A percentile compares a stretch with the other conserved stretches of the same genome.
Evolutionary conservation across 1,140 invertebrate species (phyloP).

Genomic region (Temnothorax longispinosus): DNA sequence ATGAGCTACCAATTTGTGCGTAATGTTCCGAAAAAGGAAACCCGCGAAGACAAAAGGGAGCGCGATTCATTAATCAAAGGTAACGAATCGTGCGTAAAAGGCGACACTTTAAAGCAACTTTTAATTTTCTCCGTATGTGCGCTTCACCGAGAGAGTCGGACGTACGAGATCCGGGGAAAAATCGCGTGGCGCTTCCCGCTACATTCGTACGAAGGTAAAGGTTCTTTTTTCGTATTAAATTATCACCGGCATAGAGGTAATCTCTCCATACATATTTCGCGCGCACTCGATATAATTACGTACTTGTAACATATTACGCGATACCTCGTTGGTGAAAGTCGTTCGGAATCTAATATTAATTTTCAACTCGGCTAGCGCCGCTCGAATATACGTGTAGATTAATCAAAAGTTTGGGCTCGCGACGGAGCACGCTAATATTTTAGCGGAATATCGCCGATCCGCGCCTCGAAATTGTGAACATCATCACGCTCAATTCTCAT

Average conservation of each 20-base stretch:
- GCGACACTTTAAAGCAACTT: constrained; percentile 22
- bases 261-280: neutral
- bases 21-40: neutral
- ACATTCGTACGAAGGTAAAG: neutral
- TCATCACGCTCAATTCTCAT: constrained; percentile 42
- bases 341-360: constrained; percentile 49
- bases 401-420: constrained; percentile 47
- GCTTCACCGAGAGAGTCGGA: neutral
- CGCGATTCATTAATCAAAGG: constrained; percentile 46
- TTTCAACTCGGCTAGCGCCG: constrained; percentile 17
- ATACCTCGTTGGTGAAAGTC: constrained; percentile 4
- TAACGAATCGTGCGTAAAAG: constrained; percentile 2
- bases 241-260: neutral
- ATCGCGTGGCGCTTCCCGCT: neutral
- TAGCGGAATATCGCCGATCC: constrained; percentile 45
- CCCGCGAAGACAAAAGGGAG: neutral
- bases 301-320: neutral
- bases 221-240: constrained; percentile 21
- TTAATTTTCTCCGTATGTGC: constrained; percentile 20
- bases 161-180: neutral
- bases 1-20: constrained; percentile 39
- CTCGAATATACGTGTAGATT: constrained; percentile 7
- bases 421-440: constrained; percentile 36
- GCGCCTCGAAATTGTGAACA: constrained; percentile 46
- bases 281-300: constrained; percentile 2